Evolutionary conservation across 35 echinoderm and acorn worm species (phyloP).

Genomic region (Eucidaris tribuloides): DNA sequence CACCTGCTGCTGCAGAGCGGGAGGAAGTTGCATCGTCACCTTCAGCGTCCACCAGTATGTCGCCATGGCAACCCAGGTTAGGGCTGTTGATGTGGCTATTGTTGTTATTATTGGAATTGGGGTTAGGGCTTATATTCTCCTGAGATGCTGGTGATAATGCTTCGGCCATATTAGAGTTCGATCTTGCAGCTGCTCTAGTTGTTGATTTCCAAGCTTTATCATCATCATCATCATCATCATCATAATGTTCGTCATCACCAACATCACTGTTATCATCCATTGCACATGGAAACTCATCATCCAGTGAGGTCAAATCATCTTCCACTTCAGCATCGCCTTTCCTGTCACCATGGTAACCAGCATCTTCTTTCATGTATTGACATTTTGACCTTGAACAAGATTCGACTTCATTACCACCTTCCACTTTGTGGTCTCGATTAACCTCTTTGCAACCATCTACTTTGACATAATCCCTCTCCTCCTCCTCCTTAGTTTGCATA

Average conservation of each 20-base stretch:
- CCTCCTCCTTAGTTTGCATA: neutral
- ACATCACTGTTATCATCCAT: neutral
- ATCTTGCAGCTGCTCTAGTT: too few relatives aligned
- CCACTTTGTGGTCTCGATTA: too few relatives aligned
- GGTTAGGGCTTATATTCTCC: neutral
- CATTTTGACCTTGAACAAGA: too few relatives aligned
- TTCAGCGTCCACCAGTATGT: too few relatives aligned
- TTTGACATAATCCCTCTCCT: neutral
- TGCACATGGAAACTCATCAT: neutral
- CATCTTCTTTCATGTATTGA: too few relatives aligned
- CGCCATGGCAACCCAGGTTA: too few relatives aligned
- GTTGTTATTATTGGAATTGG: constrained; percentile 24
- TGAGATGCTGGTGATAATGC: too few relatives aligned
- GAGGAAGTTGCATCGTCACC: constrained; percentile 22
- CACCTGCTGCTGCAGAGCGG: constrained; percentile 6
- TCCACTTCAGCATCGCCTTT: neutral
- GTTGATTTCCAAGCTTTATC: too few relatives aligned
- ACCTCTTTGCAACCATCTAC: too few relatives aligned
- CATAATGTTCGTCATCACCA: constrained; percentile 5
- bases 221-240: constrained; percentile 4
- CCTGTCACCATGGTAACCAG: too few relatives aligned
- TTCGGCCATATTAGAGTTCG: too few relatives aligned
- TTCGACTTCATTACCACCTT: too few relatives aligned
- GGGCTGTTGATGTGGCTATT: constrained; percentile 22
- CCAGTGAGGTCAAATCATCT: constrained; percentile 7